Evolutionary conservation across 1,140 invertebrate species (phyloP), one percentile per base, ranked within the genome.

Genomic region (Prorops nasuta): DNA sequence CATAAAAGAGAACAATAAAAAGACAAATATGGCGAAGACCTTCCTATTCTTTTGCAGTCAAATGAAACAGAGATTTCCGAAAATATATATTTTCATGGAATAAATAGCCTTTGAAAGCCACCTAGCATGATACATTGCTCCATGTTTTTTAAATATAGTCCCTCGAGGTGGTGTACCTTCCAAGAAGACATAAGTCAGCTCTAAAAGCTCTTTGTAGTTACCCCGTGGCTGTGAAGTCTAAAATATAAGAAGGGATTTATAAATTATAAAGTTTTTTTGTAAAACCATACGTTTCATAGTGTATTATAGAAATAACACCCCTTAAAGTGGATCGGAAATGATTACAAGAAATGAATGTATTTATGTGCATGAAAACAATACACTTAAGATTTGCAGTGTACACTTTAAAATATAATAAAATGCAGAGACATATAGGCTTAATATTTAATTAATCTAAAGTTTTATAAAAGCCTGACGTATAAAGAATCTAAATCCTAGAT

Each of bases 81-180:
- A 40, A 3, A 40, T 9, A 40, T 40, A 40, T 12, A 72, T 66
- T 64, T 74, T 73, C 19, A 72, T 49, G 43, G 51, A 54, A 38
- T 75, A 74, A 52, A 76, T 67, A 46, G 60, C 54, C 58, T 47
- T 71, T 21, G 58, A 50, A 59, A 69, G 64, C 63, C 56, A 63
- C 34, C 54, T 28, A 41, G 65, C 63, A 44, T 71, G 62, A 49
- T 71, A 69, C 48, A 67, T 63, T 35, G 59, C 65, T 37, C 65
- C 68, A 53, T 66, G 69, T 49, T 59, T 58, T 24, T 54, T 51
- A 38, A 76, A 65, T 35, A 8, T 15, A 10, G 14, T n/a, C 4
- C 14, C 34, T 9, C 14, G 34, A 35, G 3, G 6, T 10, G 6
- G 7, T n/a, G 15, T 15, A 14, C 34, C 34, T 8, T n/a, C 34